Conservation (phyloP, 2,888 invertebrate species). For the Carabus problematicus region DNA sequence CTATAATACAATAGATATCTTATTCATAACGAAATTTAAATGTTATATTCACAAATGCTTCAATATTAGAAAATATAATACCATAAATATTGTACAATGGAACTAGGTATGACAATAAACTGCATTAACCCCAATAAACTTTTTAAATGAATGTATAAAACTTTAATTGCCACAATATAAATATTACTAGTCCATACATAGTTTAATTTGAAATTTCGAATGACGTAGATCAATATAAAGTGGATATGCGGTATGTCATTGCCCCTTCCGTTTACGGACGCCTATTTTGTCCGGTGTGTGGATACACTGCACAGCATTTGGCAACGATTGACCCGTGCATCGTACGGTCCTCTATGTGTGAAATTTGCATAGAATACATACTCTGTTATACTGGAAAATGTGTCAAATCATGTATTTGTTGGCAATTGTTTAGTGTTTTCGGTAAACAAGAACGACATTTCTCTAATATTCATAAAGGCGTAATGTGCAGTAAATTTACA, state of each 20-base stretch:
- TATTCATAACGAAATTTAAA: too few species aligned
- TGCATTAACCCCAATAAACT: too few species aligned
- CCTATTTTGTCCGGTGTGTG: conserved; percentile 5
- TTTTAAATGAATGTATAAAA: too few species aligned
- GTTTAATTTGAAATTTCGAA: not conserved
- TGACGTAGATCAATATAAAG: not conserved
- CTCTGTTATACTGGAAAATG: too few species aligned
- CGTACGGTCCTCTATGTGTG: not conserved
- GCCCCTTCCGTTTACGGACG: not conserved
- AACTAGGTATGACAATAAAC: too few species aligned
- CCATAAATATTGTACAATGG: not conserved
- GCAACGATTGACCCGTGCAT: conserved; percentile 21
- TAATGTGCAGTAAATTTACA: not conserved
- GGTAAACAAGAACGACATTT: too few species aligned
- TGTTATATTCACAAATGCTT: too few species aligned
- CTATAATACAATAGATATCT: conserved; percentile 6
- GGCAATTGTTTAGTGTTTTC: too few species aligned
- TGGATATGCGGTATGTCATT: conserved; percentile 11
- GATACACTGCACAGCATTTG: conserved; percentile 22
- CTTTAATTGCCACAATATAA: too few species aligned
- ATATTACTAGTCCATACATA: not conserved
- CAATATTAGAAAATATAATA: not conserved
- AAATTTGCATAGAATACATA: not conserved
- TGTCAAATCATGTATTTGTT: conserved; percentile 16
- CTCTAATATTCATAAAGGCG: not conserved